Evolutionary conservation across 2,113 vertebrate genomes (phyloP), one percentile per base, ranked within the genome.

Genomic region (Brachirus orientalis): DNA sequence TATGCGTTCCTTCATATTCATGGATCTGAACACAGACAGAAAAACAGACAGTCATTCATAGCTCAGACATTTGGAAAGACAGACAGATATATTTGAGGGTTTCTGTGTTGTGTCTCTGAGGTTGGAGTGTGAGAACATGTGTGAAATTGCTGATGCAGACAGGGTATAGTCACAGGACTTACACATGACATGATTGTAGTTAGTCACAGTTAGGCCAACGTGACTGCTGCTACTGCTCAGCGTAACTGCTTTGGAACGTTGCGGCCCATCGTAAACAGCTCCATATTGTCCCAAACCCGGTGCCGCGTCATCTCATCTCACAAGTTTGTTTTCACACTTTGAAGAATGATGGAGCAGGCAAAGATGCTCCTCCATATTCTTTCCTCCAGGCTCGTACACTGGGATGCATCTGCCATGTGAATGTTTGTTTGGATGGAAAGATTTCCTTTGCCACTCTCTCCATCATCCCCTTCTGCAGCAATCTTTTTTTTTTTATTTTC

Each of bases 181-280:
- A 54, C 10, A 60, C 61, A 79, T 51, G 54, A 59, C 41, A 54
- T 41, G 67, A 63, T 19, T 33, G 28, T 36, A 38, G 48, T 62
- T 43, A 60, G 70, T 75, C 67, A 64, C 72, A 76, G 17, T 37
- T 28, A 1, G 63, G 54, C 28, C 63, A 65, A 18, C 16, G 20
- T 74, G 70, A 69, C 48, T 22, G 41, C 63, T 46, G 37, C 36
- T 37, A 2, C 37, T n/a, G 54, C 47, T 10, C 5, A 72, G 48
- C 13, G 41, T 64, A 40, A 28, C 53, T 10, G 9, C 33, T 57
- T 55, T 72, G 36, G 48, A 62, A 10, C 36, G 51, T 37, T 22
- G 8, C 10, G 35, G 36, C 37, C 54, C 51, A 33, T 63, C 59
- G 28, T 28, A 16, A 16, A 16, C 46, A 63, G 63, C 64, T 57